These are phyloP conservation scores for Bostrychus sinensis DNA, from an alignment of 2,113 vertebrate species.

Conservation along the genomic window DNA sequence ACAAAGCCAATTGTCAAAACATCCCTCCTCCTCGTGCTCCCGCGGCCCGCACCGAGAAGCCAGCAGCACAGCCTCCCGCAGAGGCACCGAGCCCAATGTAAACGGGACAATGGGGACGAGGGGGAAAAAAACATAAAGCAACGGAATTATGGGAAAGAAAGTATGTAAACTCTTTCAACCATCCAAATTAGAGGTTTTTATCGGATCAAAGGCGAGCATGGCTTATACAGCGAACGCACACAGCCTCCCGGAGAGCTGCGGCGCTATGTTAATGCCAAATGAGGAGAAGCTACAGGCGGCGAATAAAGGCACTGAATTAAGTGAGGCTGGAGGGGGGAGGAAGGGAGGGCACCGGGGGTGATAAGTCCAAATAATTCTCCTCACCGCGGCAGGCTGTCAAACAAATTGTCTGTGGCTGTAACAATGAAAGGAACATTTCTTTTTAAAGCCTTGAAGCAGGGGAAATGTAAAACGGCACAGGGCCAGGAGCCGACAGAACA, in stretches of 20 bases:
- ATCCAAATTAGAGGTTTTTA: conserved; percentile 74
- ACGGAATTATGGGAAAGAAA: conserved; percentile 17
- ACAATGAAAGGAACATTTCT: conserved; percentile 45
- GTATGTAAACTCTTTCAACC: conserved; percentile 68
- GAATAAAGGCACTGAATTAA: conserved; percentile 51
- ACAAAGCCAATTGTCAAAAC: conserved; percentile 62
- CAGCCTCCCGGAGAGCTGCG: conserved; percentile 47
- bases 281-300: conserved; percentile 38
- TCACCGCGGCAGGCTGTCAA: conserved; percentile 54
- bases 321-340: conserved; percentile 35
- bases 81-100: conserved; percentile 52
- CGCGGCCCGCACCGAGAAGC: conserved; percentile 10
- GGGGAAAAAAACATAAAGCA: conserved; percentile 26
- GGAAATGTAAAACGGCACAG: neutral
- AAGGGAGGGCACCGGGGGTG: conserved; percentile 52
- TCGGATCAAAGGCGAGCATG: conserved; percentile 67
- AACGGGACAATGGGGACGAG: too few species aligned
- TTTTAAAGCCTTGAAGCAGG: conserved; percentile 33
- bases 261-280: conserved; percentile 72
- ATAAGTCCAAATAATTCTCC: conserved; percentile 70
- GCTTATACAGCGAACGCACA: conserved; percentile 44
- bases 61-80: neutral
- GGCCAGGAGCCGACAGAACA: neutral
- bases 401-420: conserved; percentile 49
- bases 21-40: conserved; percentile 17